Conservation (phyloP, 2,888 invertebrate species). For the Hanleya hanleyi region DNA sequence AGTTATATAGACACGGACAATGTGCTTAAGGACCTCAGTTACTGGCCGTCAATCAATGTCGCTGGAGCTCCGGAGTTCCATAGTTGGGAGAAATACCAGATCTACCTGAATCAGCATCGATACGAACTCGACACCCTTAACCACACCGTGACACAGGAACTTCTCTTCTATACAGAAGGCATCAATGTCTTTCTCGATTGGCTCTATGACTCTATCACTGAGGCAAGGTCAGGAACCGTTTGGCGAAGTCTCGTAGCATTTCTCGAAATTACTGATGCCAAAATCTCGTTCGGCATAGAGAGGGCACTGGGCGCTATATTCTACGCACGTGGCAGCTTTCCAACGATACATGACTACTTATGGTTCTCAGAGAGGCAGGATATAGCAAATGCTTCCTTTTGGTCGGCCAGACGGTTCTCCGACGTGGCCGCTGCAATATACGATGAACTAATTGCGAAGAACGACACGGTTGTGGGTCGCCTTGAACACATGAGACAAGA, state of each 20-base stretch:
- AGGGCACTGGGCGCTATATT: slow-evolving; percentile 60
- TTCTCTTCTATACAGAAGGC: slow-evolving; percentile 59
- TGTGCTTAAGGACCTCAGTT: slow-evolving; percentile 49
- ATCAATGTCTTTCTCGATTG: slow-evolving; percentile 61
- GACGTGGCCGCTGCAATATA: slow-evolving; percentile 52
- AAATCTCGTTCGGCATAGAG: slow-evolving; percentile 62
- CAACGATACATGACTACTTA: slow-evolving; percentile 52
- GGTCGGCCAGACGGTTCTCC: slow-evolving; percentile 59
- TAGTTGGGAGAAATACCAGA: slow-evolving; percentile 49
- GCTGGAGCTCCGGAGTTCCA: slow-evolving; percentile 42
- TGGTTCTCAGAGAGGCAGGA: slow-evolving; percentile 59
- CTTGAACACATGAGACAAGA: slow-evolving; percentile 41
- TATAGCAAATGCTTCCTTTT: slow-evolving; percentile 59
- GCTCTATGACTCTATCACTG: slow-evolving; percentile 73
- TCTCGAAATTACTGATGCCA: slow-evolving; percentile 61
- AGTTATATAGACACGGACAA: slow-evolving; percentile 56
- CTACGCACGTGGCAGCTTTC: slow-evolving; percentile 57
- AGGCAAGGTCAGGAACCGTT: slow-evolving; percentile 53
- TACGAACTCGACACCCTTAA: slow-evolving; percentile 54
- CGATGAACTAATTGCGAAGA: slow-evolving; percentile 28
- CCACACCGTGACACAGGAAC: slow-evolving; percentile 52
- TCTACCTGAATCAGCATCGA: slow-evolving; percentile 57
- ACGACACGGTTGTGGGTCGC: background rate
- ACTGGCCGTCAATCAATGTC: slow-evolving; percentile 50
- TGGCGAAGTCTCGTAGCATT: slow-evolving; percentile 65